Percentiles rank a stretch among this genome's conserved stretches.
Conservation (phyloP, 1,140 invertebrate species). For the Atta cephalotes region DNA sequence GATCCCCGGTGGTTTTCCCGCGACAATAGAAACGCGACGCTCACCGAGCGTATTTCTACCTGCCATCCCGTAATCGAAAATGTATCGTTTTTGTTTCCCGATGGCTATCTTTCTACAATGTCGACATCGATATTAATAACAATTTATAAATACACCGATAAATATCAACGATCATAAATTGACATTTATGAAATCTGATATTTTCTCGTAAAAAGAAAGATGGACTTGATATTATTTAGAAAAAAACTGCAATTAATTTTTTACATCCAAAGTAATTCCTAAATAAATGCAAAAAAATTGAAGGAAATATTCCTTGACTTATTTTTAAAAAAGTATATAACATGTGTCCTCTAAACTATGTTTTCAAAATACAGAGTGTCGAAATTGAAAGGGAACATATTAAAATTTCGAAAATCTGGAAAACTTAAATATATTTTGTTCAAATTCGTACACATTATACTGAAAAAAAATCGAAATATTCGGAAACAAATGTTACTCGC, state of each 20-base stretch:
- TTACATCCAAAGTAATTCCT: not conserved
- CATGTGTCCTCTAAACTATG: too few species aligned
- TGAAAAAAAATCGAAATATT: too few species aligned
- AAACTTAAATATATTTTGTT: too few species aligned
- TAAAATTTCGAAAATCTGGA: too few species aligned
- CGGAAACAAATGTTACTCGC: too few species aligned
- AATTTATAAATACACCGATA: not conserved
- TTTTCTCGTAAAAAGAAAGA: not conserved
- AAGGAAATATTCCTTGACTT: too few species aligned
- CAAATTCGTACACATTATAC: too few species aligned
- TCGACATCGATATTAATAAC: not conserved
- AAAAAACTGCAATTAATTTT: not conserved
- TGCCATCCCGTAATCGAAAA: conserved; percentile 19
- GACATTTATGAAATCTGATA: not conserved
- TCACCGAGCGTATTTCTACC: not conserved
- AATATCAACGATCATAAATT: conserved; percentile 1
- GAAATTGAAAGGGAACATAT: too few species aligned
- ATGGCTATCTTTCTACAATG: not conserved
- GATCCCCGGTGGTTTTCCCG: conserved; percentile 12
- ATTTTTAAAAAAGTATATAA: too few species aligned
- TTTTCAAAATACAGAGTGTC: too few species aligned
- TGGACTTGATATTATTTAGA: not conserved
- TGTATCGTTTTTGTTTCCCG: not conserved
- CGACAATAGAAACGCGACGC: conserved; percentile 19
- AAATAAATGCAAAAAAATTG: too few species aligned